A percentile compares a stretch with the other conserved stretches of the same genome.
Conservation (phyloP, 2,797 vertebrate species). For the Microctenopoma steveboyesi region DNA sequence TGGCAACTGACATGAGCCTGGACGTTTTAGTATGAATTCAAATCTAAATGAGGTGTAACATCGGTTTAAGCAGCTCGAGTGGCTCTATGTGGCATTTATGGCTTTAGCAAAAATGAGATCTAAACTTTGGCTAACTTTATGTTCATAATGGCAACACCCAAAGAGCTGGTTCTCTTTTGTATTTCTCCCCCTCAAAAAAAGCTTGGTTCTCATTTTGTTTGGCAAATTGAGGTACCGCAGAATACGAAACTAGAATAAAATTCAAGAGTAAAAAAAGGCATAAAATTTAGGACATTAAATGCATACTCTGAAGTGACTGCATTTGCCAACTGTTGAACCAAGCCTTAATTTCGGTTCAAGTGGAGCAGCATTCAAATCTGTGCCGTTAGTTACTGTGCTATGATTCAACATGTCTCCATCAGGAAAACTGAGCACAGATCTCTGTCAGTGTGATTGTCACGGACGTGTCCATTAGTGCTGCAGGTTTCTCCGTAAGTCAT, state of each 20-base stretch:
- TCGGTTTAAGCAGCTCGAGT: conserved; percentile 9
- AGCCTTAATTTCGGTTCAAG: neutral
- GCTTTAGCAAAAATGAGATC: conserved; percentile 54
- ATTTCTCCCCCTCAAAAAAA: neutral
- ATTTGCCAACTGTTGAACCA: neutral
- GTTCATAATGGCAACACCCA: conserved; percentile 40
- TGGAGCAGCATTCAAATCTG: conserved; percentile 5
- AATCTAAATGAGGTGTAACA: conserved; percentile 19
- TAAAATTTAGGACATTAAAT: conserved; percentile 11
- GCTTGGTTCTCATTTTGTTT: neutral
- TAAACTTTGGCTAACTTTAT: conserved; percentile 64
- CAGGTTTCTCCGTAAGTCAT: conserved; percentile 19
- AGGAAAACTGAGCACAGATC: conserved; percentile 14
- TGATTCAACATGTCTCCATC: conserved; percentile 1
- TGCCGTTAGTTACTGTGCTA: neutral
- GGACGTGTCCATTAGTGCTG: conserved; percentile 31
- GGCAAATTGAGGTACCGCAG: neutral
- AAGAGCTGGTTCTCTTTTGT: conserved; percentile 14
- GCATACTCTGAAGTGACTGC: conserved; percentile 14
- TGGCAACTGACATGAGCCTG: neutral
- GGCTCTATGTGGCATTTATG: conserved; percentile 44
- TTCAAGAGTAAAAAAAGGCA: neutral
- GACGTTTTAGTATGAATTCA: conserved; percentile 22
- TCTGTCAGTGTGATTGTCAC: conserved; percentile 48
- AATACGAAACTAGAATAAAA: conserved; percentile 2